These are phyloP conservation scores for Scelioninae gen. 2 DNA, from an alignment of 2,888 invertebrate genomes.

Conservation along the genomic window DNA sequence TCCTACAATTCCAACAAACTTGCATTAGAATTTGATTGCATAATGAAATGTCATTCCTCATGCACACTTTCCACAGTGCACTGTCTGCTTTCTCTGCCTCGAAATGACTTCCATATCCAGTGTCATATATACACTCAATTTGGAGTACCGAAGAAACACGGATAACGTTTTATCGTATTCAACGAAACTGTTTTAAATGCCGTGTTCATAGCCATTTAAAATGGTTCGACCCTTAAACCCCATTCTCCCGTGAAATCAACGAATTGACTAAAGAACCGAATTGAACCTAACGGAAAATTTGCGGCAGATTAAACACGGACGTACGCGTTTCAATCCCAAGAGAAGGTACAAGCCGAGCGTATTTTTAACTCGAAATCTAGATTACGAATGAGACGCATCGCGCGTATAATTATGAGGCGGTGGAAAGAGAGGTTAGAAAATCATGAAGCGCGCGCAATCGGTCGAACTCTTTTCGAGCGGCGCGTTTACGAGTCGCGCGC, in stretches of 20 bases:
- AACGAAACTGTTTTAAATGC: too few species aligned
- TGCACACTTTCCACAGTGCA: slow-evolving; percentile 46
- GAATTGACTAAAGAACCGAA: too few species aligned
- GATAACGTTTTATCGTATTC: not conserved
- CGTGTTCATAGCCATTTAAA: too few species aligned
- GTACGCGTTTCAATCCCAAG: slow-evolving; percentile 19
- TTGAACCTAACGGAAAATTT: too few species aligned
- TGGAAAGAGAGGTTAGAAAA: too few species aligned
- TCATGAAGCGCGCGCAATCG: too few species aligned
- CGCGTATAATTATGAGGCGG: slow-evolving; percentile 37
- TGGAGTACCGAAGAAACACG: slow-evolving; percentile 10
- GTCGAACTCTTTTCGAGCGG: too few species aligned
- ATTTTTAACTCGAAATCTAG: slow-evolving; percentile 50
- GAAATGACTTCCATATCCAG: slow-evolving; percentile 24
- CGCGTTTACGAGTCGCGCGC: too few species aligned
- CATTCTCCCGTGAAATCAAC: too few species aligned
- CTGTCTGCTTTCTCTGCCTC: slow-evolving; percentile 48
- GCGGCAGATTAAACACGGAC: not conserved
- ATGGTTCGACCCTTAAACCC: too few species aligned
- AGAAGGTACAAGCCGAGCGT: slow-evolving; percentile 23
- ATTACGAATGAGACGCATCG: slow-evolving; percentile 38
- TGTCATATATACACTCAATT: slow-evolving; percentile 3
- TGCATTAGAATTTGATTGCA: too few species aligned
- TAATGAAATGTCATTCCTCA: slow-evolving; percentile 47
- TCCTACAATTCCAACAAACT: too few species aligned